Conservation (phyloP, 2,113 vertebrate genomes). For the Eidolon helvum region DNA sequence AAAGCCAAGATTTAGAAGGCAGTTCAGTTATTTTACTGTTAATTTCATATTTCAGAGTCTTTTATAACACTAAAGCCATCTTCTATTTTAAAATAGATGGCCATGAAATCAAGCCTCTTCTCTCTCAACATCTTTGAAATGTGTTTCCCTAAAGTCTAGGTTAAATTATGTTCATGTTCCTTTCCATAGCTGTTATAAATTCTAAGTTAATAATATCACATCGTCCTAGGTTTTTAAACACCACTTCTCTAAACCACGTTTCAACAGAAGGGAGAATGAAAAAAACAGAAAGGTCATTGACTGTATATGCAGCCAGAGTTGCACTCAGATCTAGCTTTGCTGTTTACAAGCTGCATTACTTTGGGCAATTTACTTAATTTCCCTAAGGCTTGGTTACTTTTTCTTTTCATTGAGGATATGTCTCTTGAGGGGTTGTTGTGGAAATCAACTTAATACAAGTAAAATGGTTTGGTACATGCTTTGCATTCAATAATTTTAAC, state of each 20-base stretch:
- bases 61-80: not conserved
- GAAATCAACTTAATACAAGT: conserved; percentile 19
- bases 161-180: not conserved
- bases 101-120: not conserved
- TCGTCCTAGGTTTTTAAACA: not conserved
- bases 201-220: not conserved
- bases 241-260: not conserved
- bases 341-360: not conserved
- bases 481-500: conserved; percentile 20
- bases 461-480: not conserved
- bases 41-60: not conserved
- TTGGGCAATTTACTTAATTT: conserved; percentile 40
- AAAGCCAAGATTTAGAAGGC: not conserved
- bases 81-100: not conserved
- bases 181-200: not conserved
- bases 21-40: not conserved
- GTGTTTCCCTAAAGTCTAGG: not conserved
- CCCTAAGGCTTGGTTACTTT: conserved; percentile 14
- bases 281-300: not conserved
- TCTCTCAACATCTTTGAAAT: not conserved
- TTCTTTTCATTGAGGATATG: conserved; percentile 26
- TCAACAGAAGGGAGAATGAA: not conserved
- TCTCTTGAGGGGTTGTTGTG: not conserved
- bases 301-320: not conserved
- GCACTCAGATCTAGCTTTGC: not conserved